Percentiles rank a stretch among this genome's conserved stretches.
These are phyloP conservation scores for Hystrix cristata DNA, from an alignment of 2,113 vertebrate genomes.

Conservation along the genomic window DNA sequence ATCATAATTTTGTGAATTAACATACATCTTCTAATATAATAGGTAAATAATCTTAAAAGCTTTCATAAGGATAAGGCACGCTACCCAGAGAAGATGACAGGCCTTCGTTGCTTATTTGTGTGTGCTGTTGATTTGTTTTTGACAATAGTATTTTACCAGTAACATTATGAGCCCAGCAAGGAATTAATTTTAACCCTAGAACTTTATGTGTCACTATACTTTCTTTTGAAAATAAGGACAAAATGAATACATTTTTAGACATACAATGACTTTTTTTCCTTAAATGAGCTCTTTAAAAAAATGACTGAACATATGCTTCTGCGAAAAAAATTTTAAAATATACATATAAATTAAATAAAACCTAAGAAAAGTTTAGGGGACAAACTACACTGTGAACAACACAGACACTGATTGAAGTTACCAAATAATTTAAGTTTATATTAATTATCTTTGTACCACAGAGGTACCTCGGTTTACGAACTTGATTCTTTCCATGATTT, in stretches of 20 bases:
- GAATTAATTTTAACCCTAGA: slow-evolving; percentile 28
- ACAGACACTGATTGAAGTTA: not conserved
- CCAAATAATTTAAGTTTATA: not conserved
- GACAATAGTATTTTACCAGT: not conserved
- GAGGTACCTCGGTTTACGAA: not conserved
- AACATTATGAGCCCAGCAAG: not conserved
- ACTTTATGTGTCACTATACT: not conserved
- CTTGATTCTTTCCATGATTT: not conserved
- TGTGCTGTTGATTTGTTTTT: not conserved
- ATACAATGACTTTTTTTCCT: not conserved
- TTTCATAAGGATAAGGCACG: not conserved
- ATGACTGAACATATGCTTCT: not conserved
- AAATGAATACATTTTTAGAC: not conserved
- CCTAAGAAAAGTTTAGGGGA: not conserved
- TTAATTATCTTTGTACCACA: not conserved
- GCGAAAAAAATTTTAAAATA: not conserved
- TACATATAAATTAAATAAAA: not conserved
- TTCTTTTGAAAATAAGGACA: not conserved
- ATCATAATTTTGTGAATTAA: slow-evolving; percentile 1
- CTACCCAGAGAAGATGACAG: not conserved
- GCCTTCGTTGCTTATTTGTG: not conserved
- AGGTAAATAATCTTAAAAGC: not conserved
- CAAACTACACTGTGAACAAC: not conserved
- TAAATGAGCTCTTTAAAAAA: not conserved
- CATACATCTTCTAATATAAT: not conserved